phyloP scores from a whole-genome alignment of 1,140 invertebrate genomes.

The Hetaerina americana region DNA sequence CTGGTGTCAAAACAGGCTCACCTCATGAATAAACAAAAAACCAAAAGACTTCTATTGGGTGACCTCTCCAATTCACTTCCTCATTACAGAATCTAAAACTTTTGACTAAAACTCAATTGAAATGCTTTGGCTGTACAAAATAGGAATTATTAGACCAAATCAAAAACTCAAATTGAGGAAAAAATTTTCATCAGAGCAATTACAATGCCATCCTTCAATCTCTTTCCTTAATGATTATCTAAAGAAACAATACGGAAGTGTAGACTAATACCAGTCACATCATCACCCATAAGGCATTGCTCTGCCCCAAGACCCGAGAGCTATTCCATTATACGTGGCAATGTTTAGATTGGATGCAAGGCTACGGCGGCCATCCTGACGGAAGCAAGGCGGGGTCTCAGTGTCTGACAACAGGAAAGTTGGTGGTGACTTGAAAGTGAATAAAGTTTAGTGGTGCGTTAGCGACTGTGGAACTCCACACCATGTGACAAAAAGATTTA shows the following conservation, averaged over 20 bases:
- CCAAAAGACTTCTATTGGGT: background rate
- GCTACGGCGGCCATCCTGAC: constrained; percentile 9
- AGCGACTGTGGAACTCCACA: constrained; percentile 2
- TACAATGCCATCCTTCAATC: background rate
- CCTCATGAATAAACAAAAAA: background rate
- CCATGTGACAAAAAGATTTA: constrained; percentile 3
- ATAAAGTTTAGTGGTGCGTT: constrained; percentile 15
- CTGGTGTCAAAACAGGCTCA: background rate
- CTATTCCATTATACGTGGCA: constrained; percentile 7
- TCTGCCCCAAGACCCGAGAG: constrained; percentile 3
- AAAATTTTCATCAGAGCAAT: background rate
- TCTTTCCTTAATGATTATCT: background rate
- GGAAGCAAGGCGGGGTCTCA: constrained; percentile 10
- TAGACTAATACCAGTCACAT: constrained; percentile 5
- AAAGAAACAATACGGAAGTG: constrained; percentile 2
- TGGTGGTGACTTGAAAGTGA: constrained; percentile 7
- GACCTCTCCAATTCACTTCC: background rate
- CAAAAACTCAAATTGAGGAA: too few species aligned
- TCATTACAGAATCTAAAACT: background rate
- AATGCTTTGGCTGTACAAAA: background rate
- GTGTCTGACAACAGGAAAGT: constrained; percentile 4
- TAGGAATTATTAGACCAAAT: background rate
- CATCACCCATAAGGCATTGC: constrained; percentile 5
- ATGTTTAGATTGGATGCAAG: constrained; percentile 13
- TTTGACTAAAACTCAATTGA: background rate